Evolutionary conservation across 2,888 invertebrate species (phyloP).

Genomic region (Ectropis crepuscularia): DNA sequence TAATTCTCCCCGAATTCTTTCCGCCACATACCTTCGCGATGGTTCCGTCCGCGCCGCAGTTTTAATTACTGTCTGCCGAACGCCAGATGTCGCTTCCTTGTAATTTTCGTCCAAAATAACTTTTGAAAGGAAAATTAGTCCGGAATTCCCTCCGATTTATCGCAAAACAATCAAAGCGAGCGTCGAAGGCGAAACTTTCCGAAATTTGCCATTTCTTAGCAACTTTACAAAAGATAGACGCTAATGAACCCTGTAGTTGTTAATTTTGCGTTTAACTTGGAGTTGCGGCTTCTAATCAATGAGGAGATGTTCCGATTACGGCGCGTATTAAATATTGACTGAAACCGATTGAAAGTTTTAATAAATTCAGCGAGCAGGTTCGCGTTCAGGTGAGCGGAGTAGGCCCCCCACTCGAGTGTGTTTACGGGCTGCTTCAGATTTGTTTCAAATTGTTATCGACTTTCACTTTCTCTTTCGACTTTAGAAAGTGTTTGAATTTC

Average conservation of each 20-base stretch:
- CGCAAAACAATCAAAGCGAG: constrained; percentile 63
- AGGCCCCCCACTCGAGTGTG: constrained; percentile 24
- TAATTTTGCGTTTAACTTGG: constrained; percentile 65
- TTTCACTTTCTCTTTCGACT: constrained; percentile 13
- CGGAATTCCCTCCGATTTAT: constrained; percentile 65
- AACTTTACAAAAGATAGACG: constrained; percentile 65
- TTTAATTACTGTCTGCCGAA: constrained; percentile 43
- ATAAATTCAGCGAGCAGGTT: constrained; percentile 41
- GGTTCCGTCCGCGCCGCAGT: constrained; percentile 36
- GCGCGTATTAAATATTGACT: constrained; percentile 30
- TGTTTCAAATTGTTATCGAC: constrained; percentile 34
- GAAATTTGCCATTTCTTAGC: constrained; percentile 49
- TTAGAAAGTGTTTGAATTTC: constrained; percentile 16
- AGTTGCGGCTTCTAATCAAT: constrained; percentile 60
- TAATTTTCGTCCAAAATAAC: constrained; percentile 55
- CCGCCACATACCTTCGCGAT: constrained; percentile 32
- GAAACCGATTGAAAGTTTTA: constrained; percentile 37
- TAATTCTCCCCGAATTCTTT: constrained; percentile 25
- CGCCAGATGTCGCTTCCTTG: constrained; percentile 55
- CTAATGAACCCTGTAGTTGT: constrained; percentile 68
- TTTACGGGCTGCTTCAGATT: constrained; percentile 37
- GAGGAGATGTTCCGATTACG: constrained; percentile 43
- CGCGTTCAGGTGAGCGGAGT: constrained; percentile 26
- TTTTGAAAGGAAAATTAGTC: constrained; percentile 56
- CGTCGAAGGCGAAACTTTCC: constrained; percentile 45